Conservation (phyloP, 92 coral and sea anemone species). For the Phenganax subtilis region DNA sequence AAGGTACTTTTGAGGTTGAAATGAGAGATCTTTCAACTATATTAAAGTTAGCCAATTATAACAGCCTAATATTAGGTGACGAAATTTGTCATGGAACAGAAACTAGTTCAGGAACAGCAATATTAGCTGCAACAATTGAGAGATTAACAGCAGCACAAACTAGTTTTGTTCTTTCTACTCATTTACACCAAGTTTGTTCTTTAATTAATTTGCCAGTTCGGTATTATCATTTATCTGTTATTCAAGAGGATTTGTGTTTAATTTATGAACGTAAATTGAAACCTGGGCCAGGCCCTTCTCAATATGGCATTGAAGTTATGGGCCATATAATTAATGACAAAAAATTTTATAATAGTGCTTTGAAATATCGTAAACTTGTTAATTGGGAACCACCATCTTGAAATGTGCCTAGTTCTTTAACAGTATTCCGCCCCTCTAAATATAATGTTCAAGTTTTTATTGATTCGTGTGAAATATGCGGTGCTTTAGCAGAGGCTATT, state of each 20-base stretch:
- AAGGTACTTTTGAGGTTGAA: constrained; percentile 47
- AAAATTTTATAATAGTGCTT: constrained; percentile 40
- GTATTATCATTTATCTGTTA: constrained; percentile 45
- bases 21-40: constrained; percentile 44
- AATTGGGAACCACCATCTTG: constrained; percentile 36
- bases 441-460: constrained; percentile 37
- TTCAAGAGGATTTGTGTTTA: constrained; percentile 40
- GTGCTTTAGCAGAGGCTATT: constrained; percentile 43
- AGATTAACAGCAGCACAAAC: constrained; percentile 44
- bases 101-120: constrained; percentile 40
- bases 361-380: constrained; percentile 42
- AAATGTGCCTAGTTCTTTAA: constrained; percentile 39
- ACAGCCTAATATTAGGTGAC: constrained; percentile 41
- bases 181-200: constrained; percentile 41
- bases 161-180: constrained; percentile 46
- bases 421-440: constrained; percentile 44
- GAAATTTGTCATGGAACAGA: constrained; percentile 46
- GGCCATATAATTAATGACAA: constrained; percentile 38
- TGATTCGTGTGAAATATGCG: constrained; percentile 44
- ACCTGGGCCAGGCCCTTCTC: constrained; percentile 47
- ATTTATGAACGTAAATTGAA: constrained; percentile 45
- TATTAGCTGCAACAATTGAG: constrained; percentile 44
- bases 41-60: constrained; percentile 42
- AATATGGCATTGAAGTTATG: constrained; percentile 46
- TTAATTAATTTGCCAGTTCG: constrained; percentile 44